Evolutionary conservation across 1,140 invertebrate species (phyloP).

Genomic region (Hylaeus anthracinus): DNA sequence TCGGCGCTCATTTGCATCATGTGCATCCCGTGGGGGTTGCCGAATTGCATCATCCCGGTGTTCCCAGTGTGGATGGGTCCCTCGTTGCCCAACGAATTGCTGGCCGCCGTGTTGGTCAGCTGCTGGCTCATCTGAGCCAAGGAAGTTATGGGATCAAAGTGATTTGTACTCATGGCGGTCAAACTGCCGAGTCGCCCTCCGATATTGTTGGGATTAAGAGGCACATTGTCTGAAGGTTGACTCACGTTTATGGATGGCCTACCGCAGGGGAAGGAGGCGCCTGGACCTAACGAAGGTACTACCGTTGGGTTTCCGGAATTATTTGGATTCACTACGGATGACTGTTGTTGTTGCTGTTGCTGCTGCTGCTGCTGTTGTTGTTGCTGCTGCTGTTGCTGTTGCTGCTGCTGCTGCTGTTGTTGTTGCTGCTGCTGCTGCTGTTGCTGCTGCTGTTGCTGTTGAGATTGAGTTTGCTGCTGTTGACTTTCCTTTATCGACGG

Average conservation of each 20-base stretch:
- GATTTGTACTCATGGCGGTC: conserved; percentile 83
- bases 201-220: conserved; percentile 90
- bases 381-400: conserved; percentile 61
- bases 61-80: conserved; percentile 79
- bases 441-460: conserved; percentile 66
- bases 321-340: conserved; percentile 65
- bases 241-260: conserved; percentile 74
- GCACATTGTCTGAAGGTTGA: conserved; percentile 88
- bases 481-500: conserved; percentile 74
- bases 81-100: conserved; percentile 80
- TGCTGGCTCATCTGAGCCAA: conserved; percentile 97
- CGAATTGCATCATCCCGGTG: conserved; percentile 81
- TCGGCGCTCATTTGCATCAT: conserved; percentile 82
- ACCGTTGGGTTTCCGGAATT: conserved; percentile 60
- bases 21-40: conserved; percentile 79
- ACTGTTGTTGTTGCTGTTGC: conserved; percentile 26
- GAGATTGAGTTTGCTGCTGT: conserved; percentile 70
- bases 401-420: conserved; percentile 61
- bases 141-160: conserved; percentile 96
- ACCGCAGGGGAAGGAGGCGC: conserved; percentile 71
- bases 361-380: conserved; percentile 66
- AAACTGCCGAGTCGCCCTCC: conserved; percentile 80
- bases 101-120: conserved; percentile 88
- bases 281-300: conserved; percentile 66
- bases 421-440: conserved; percentile 58